These are phyloP conservation scores for Scaptomyza flava DNA, from an alignment of 2,888 invertebrate species.

Conservation along the genomic window DNA sequence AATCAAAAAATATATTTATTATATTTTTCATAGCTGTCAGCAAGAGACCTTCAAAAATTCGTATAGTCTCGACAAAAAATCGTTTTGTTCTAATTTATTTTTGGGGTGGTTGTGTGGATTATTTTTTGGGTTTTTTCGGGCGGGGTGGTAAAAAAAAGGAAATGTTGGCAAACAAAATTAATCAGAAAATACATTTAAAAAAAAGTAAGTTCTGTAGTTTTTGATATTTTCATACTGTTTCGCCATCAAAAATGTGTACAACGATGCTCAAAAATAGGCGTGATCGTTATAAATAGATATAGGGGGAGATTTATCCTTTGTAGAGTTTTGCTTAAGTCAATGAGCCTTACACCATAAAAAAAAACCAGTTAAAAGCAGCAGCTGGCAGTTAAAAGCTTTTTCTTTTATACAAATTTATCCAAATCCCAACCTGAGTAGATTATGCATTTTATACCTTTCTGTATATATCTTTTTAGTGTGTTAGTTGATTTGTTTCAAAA, in stretches of 20 bases:
- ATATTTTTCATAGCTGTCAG: constrained; percentile 23
- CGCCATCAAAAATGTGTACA: constrained; percentile 66
- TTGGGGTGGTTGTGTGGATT: constrained; percentile 14
- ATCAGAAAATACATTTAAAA: constrained; percentile 33
- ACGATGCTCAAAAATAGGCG: constrained; percentile 85
- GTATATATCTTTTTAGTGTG: constrained; percentile 20
- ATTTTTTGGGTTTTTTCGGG: constrained; percentile 22
- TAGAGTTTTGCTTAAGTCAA: constrained; percentile 57
- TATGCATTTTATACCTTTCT: constrained; percentile 11
- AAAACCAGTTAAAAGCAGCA: constrained; percentile 40
- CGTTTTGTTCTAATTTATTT: constrained; percentile 7
- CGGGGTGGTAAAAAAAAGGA: constrained; percentile 37
- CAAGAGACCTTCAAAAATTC: constrained; percentile 75
- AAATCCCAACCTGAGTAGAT: constrained; percentile 35
- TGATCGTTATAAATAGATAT: constrained; percentile 68
- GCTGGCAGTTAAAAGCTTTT: constrained; percentile 55
- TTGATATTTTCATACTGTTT: constrained; percentile 12
- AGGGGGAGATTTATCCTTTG: constrained; percentile 26
- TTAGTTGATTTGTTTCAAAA: constrained; percentile 73
- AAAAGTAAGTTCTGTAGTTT: constrained; percentile 33
- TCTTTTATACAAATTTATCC: constrained; percentile 15
- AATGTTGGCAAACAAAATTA: constrained; percentile 48
- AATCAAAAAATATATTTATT: constrained; percentile 24
- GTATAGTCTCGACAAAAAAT: constrained; percentile 75
- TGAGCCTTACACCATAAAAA: constrained; percentile 50